Percentiles rank a stretch among this genome's conserved stretches.
Evolutionary conservation across 2,113 vertebrate genomes (phyloP).

Genomic region (Leucopternis melanops): DNA sequence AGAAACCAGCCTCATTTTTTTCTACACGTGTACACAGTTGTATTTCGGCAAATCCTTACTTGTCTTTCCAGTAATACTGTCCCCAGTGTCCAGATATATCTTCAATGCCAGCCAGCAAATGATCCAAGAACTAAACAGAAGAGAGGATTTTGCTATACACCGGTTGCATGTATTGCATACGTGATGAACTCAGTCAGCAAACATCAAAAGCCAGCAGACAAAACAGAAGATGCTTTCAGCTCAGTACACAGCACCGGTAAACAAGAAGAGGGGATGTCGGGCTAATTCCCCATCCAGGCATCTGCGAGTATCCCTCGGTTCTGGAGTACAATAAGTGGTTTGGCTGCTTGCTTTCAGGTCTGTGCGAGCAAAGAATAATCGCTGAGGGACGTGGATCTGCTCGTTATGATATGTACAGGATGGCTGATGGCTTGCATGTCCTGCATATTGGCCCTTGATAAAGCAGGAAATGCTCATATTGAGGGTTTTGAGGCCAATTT

Average conservation of each 20-base stretch:
- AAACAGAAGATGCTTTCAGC: background rate
- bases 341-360: background rate
- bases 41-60: slow-evolving; percentile 70
- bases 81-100: slow-evolving; percentile 84
- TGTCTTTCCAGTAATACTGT: slow-evolving; percentile 88
- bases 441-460: background rate
- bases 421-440: background rate
- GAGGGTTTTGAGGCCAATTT: background rate
- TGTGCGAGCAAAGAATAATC: background rate
- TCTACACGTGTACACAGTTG: background rate
- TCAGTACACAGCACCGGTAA: background rate
- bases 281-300: background rate
- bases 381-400: background rate
- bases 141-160: slow-evolving; percentile 29
- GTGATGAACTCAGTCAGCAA: background rate
- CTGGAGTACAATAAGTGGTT: background rate
- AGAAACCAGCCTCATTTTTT: background rate
- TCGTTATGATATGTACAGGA: background rate
- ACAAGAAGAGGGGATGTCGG: background rate
- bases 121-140: slow-evolving; percentile 79
- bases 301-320: background rate
- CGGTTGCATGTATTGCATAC: background rate
- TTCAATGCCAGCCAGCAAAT: slow-evolving; percentile 82
- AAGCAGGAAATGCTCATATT: background rate
- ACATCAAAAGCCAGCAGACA: background rate